A percentile compares a stretch with the other conserved stretches of the same genome.
phyloP scores from a whole-genome alignment of 2,797 vertebrate species.

The Protosalanx chinensis region DNA sequence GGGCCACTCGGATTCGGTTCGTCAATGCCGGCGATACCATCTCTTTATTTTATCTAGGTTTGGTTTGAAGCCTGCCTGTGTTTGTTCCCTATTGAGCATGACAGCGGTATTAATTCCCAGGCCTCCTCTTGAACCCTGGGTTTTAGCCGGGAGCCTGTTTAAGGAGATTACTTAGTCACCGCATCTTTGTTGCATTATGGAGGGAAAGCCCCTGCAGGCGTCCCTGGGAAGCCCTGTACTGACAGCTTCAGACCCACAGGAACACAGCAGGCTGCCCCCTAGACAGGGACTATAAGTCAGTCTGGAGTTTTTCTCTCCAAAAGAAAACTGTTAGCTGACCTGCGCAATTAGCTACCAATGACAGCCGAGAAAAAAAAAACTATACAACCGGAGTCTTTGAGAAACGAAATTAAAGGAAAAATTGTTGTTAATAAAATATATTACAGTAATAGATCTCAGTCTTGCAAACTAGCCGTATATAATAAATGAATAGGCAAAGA shows the following conservation, averaged over 20 bases:
- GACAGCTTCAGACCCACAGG: conserved; percentile 45
- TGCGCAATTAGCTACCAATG: neutral
- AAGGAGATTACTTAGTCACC: conserved; percentile 64
- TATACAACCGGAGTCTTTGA: neutral
- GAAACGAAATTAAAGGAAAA: neutral
- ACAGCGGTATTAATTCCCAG: conserved; percentile 52
- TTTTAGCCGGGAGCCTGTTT: conserved; percentile 60
- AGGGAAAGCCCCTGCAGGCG: conserved; percentile 53
- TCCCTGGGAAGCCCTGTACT: conserved; percentile 47
- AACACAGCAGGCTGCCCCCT: conserved; percentile 16
- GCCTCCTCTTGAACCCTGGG: conserved; percentile 45
- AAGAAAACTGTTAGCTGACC: neutral
- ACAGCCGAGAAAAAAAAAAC: neutral
- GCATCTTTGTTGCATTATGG: conserved; percentile 73
- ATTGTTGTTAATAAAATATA: no score
- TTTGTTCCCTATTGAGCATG: conserved; percentile 48
- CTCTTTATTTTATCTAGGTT: conserved; percentile 58
- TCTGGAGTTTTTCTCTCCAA: conserved; percentile 11
- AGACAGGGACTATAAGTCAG: conserved; percentile 5
- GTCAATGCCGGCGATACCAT: conserved; percentile 67
- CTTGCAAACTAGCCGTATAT: no score
- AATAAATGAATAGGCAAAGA: no score
- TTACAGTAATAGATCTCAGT: no score
- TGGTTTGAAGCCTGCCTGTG: conserved; percentile 57
- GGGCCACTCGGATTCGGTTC: conserved; percentile 46